These are phyloP conservation scores for Siphonodentalium dalli DNA, from an alignment of 2,888 invertebrate species.

Conservation along the genomic window DNA sequence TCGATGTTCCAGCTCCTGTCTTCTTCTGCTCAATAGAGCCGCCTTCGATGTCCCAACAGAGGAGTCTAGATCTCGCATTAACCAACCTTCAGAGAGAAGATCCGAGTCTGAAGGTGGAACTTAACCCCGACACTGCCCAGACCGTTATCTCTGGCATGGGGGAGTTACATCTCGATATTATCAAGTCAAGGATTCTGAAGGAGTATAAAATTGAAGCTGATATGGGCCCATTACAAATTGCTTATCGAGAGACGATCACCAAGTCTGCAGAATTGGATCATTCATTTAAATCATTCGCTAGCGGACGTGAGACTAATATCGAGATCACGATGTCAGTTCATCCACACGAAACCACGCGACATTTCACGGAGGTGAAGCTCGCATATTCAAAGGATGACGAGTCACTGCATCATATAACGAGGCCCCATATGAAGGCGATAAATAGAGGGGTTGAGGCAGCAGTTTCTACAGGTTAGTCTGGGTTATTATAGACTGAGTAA, in stretches of 20 bases:
- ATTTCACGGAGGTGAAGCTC: constrained; percentile 43
- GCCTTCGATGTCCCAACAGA: constrained; percentile 79
- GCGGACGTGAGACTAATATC: constrained; percentile 71
- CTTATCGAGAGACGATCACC: constrained; percentile 83
- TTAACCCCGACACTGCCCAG: constrained; percentile 84
- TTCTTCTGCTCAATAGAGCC: constrained; percentile 97
- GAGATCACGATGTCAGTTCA: constrained; percentile 73
- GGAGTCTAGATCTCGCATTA: constrained; percentile 80
- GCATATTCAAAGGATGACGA: constrained; percentile 62
- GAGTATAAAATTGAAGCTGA: constrained; percentile 93
- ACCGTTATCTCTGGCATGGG: constrained; percentile 88
- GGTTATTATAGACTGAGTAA: too few relatives aligned
- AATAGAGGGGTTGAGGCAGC: constrained; percentile 74
- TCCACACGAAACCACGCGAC: constrained; percentile 56
- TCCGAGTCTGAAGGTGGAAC: constrained; percentile 74
- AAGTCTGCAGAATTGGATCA: constrained; percentile 69
- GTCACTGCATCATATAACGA: constrained; percentile 71
- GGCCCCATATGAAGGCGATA: constrained; percentile 75
- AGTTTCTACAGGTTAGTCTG: constrained; percentile 39
- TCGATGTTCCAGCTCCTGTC: constrained; percentile 88
- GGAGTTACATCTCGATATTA: constrained; percentile 91
- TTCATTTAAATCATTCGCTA: too few relatives aligned
- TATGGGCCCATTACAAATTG: constrained; percentile 78
- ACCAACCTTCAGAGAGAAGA: constrained; percentile 85
- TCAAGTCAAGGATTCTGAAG: constrained; percentile 83